These are phyloP conservation scores for Amblyteles armatorius DNA, from an alignment of 2,888 invertebrate species.

Conservation along the genomic window DNA sequence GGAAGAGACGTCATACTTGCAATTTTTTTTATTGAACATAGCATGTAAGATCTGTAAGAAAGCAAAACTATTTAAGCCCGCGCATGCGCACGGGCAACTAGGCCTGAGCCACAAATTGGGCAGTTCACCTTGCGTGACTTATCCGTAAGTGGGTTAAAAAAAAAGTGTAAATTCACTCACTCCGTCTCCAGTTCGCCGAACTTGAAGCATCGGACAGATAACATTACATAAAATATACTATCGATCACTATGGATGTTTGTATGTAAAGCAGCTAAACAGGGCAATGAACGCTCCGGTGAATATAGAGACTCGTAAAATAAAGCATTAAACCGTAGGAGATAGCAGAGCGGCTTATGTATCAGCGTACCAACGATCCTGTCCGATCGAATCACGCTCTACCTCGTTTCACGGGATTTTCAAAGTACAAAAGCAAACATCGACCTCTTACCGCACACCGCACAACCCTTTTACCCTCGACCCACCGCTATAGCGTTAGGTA, in stretches of 20 bases:
- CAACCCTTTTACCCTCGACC: conserved; percentile 50
- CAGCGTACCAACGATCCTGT: conserved; percentile 76
- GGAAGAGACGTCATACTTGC: too few species aligned
- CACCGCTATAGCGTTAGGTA: conserved; percentile 44
- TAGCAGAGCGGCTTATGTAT: conserved; percentile 70
- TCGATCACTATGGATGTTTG: conserved; percentile 54
- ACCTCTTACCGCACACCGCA: conserved; percentile 51
- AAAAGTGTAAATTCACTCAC: conserved; percentile 16
- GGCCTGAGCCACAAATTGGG: background rate
- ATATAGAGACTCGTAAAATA: conserved; percentile 45
- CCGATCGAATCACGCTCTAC: conserved; percentile 78
- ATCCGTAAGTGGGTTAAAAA: background rate
- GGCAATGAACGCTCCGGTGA: conserved; percentile 46
- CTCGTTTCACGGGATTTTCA: conserved; percentile 78
- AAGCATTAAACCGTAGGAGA: conserved; percentile 59
- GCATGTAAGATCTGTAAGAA: background rate
- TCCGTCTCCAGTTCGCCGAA: conserved; percentile 9
- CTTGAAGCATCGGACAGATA: background rate
- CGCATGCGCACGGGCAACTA: background rate
- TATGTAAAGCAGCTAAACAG: conserved; percentile 59
- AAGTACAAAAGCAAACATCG: conserved; percentile 77
- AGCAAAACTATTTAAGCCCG: background rate
- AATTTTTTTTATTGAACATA: too few species aligned
- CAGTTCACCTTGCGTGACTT: background rate
- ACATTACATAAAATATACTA: conserved; percentile 49